Base-by-base conservation (phyloP, 2,888 invertebrate species). In the Apotomis turbidana region DNA sequence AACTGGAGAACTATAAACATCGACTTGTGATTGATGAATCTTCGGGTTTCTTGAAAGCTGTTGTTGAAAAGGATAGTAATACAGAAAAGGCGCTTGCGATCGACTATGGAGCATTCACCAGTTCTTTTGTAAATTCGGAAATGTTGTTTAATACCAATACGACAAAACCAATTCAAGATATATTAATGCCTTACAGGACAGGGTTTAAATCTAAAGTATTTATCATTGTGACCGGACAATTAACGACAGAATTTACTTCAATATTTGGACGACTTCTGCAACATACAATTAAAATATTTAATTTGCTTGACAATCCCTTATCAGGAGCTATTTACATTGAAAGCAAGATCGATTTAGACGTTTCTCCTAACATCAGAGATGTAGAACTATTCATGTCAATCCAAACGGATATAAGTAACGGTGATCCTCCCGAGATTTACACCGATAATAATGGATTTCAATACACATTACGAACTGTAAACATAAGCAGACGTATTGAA, bases 121-220 rank as follows among this genome's bases (percentile, higher is more conserved):
- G 97, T 72, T 97, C 97, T 0, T 96, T 97, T 85, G 96, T 96
- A 81, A 97, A 97, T 86, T 97, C 98, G 12, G 99, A 99, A 0
- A 98, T 99, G 12, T 99, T 99, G 15, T 99, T 99, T 84, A 98
- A 98, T 90, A 98, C 97, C 0, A 96, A 97, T 80, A 94, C 96
- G 13, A 94, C 95, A 4, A 97, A 97, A 74, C 96, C 96, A 44
- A 95, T 98, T 81, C 94, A 96, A 78, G 97, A 97, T 83, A 95
- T 97, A 38, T 88, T 97, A 58, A 95, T 95, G 74, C 95, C 95
- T 57, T 97, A 96, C 81, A 94, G 94, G 76, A 94, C 95, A 5
- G 95, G 96, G 75, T 92, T 70, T 0, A 84, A 83, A 74, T 71
- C 80, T 73, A 95, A 95, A 77, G 76, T 82, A 27, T 95, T 97